These are phyloP conservation scores for Crocuta crocuta DNA, from an alignment of 2,113 vertebrate genomes.

Conservation along the genomic window DNA sequence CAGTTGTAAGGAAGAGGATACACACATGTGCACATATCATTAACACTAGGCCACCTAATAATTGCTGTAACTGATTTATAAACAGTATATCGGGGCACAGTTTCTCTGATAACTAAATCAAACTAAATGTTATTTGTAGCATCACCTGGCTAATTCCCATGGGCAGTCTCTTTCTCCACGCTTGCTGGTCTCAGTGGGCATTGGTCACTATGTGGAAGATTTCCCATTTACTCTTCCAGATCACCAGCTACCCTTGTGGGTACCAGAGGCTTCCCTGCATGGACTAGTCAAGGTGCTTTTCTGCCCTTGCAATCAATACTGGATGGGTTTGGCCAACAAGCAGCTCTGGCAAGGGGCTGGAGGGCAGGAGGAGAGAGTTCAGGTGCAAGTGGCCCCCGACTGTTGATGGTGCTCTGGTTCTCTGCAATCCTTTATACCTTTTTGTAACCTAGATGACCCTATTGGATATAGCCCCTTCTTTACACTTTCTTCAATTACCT, in stretches of 20 bases:
- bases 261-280: background rate
- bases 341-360: background rate
- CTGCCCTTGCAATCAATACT: background rate
- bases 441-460: background rate
- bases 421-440: background rate
- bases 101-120: background rate
- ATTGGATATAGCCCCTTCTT: background rate
- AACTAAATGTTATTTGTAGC: background rate
- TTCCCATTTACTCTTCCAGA: background rate
- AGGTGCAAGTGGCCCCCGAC: background rate
- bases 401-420: background rate
- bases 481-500: background rate
- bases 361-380: background rate
- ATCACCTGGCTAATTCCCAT: background rate
- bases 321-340: background rate
- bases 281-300: background rate
- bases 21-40: no score
- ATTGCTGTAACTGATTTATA: background rate
- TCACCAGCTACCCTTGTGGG: background rate
- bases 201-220: background rate
- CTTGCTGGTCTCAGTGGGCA: background rate
- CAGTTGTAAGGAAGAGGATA: background rate
- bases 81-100: background rate
- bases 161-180: background rate
- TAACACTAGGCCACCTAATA: background rate